Evolutionary conservation across 2,888 invertebrate species (phyloP).

Genomic region (Taenaris catops): DNA sequence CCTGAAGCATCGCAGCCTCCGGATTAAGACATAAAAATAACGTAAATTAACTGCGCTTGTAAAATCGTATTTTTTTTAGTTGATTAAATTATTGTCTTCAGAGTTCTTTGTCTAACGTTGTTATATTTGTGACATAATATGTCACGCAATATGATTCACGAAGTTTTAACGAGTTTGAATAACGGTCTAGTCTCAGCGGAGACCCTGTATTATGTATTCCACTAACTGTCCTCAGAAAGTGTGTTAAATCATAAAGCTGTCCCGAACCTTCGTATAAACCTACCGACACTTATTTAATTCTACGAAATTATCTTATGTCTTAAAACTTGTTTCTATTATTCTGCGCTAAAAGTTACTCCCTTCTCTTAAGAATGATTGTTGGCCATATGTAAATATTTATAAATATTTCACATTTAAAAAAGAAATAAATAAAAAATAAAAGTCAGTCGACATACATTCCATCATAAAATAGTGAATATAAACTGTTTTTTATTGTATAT

Average conservation of each 20-base stretch:
- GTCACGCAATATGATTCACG: constrained; percentile 32
- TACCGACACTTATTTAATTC: constrained; percentile 4
- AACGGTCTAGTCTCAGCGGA: constrained; percentile 29
- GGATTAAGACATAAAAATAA: constrained; percentile 23
- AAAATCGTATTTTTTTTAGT: too few species aligned
- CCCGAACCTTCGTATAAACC: constrained; percentile 3
- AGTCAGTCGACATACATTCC: too few species aligned
- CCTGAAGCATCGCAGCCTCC: constrained; percentile 20
- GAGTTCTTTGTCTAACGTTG: constrained; percentile 14
- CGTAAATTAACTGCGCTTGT: too few species aligned
- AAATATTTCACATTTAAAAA: too few species aligned
- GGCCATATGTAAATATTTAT: too few species aligned
- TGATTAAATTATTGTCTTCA: constrained; percentile 45
- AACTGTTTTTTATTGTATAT: too few species aligned
- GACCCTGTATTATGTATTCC: constrained; percentile 20
- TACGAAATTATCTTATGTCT: neutral
- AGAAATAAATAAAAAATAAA: too few species aligned
- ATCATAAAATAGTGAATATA: too few species aligned
- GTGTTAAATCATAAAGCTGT: constrained; percentile 14
- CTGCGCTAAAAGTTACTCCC: too few species aligned
- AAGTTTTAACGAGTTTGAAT: constrained; percentile 44
- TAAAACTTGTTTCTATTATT: too few species aligned
- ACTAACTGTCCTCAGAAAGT: constrained; percentile 16
- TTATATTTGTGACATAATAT: constrained; percentile 33
- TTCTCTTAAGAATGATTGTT: too few species aligned